A percentile compares a stretch with the other conserved stretches of the same genome.
Conservation (phyloP, 23 tunicate species). For the Ascidia mentula region DNA sequence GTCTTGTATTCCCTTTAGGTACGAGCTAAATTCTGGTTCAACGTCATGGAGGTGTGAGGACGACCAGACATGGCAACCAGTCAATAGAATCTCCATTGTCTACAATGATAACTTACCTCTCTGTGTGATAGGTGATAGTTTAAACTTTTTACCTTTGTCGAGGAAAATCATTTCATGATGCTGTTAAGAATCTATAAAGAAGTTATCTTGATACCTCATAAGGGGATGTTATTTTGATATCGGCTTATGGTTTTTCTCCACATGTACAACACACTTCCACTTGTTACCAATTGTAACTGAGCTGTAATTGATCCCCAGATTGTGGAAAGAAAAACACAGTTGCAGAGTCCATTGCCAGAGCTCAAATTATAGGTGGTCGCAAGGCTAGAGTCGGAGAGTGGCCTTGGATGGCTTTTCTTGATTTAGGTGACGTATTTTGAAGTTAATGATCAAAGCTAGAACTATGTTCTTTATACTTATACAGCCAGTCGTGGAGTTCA, state of each 20-base stretch:
- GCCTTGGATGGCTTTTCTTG: slow-evolving; percentile 74
- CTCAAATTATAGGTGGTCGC: slow-evolving; percentile 36
- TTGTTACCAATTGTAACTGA: too few species aligned
- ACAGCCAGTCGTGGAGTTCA: neutral
- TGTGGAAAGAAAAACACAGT: slow-evolving; percentile 53
- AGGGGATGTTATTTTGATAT: too few species aligned
- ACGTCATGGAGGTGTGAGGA: slow-evolving; percentile 56
- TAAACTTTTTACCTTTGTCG: too few species aligned
- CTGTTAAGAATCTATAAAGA: too few species aligned
- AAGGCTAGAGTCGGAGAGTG: slow-evolving; percentile 53
- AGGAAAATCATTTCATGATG: too few species aligned
- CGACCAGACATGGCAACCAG: slow-evolving; percentile 55
- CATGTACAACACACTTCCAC: too few species aligned
- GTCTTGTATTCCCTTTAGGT: slow-evolving; percentile 45
- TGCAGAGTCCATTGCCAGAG: neutral
- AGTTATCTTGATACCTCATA: too few species aligned
- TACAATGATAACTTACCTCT: slow-evolving; percentile 46
- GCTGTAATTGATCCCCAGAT: too few species aligned
- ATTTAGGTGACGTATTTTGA: too few species aligned
- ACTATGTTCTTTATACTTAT: neutral
- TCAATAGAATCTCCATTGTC: neutral
- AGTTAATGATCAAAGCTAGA: too few species aligned
- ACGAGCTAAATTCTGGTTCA: slow-evolving; percentile 51
- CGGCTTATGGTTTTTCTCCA: too few species aligned
- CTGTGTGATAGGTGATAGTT: slow-evolving; percentile 38